These are phyloP conservation scores for Macaria liturata DNA, from an alignment of 2,888 invertebrate species.

Conservation along the genomic window DNA sequence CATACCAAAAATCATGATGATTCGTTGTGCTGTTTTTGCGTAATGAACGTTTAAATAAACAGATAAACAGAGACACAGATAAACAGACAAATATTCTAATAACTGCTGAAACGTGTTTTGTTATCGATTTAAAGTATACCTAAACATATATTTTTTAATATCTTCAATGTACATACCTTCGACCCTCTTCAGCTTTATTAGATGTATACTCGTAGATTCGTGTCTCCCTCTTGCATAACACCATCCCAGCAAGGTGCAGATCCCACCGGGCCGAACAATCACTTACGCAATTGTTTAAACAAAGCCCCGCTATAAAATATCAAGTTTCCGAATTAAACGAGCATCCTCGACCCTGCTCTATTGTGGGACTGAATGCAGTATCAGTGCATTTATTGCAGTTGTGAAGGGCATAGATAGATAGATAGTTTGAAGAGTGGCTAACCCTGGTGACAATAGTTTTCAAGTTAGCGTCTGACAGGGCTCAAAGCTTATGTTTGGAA, in stretches of 20 bases:
- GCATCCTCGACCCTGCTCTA: conserved; percentile 49
- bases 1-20: too few relatives aligned
- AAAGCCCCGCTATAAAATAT: conserved; percentile 76
- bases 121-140: too few relatives aligned
- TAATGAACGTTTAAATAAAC: too few relatives aligned
- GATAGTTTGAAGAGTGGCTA: background rate
- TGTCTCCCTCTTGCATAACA: conserved; percentile 40
- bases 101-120: too few relatives aligned
- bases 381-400: background rate
- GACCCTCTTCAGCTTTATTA: too few relatives aligned
- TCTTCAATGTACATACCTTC: too few relatives aligned
- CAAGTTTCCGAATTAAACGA: conserved; percentile 70
- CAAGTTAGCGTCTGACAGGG: background rate
- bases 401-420: background rate
- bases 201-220: background rate
- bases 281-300: conserved; percentile 83
- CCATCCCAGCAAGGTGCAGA: conserved; percentile 62
- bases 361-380: conserved; percentile 32
- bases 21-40: too few relatives aligned
- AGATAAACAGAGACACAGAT: too few relatives aligned
- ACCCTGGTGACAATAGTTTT: background rate
- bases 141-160: too few relatives aligned
- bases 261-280: conserved; percentile 63
- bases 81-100: too few relatives aligned
- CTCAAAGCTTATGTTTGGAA: background rate